Conservation (phyloP, 2,888 invertebrate genomes). For the Mythimna albipuncta region DNA sequence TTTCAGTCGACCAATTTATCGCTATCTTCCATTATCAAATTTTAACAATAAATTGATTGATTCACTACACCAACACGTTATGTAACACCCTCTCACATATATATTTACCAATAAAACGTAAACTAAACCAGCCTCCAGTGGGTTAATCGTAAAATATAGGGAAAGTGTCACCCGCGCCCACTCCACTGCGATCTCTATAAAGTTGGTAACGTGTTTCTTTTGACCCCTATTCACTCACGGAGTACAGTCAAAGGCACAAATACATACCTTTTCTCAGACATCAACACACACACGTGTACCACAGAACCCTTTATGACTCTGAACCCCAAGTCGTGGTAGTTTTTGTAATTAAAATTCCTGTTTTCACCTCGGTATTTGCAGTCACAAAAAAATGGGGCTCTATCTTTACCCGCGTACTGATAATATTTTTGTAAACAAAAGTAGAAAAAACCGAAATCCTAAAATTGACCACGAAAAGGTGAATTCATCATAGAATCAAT, state of each 20-base stretch:
- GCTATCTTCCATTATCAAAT: background rate
- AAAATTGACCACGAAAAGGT: too few species aligned
- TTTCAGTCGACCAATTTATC: background rate
- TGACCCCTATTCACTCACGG: conserved; percentile 43
- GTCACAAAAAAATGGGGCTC: too few species aligned
- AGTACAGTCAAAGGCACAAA: conserved; percentile 1
- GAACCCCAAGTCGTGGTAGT: too few species aligned
- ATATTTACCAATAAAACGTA: conserved; percentile 48
- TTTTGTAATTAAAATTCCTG: too few species aligned
- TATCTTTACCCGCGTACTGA: too few species aligned
- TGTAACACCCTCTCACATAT: conserved; percentile 12
- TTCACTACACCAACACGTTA: conserved; percentile 1
- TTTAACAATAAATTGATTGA: conserved; percentile 16
- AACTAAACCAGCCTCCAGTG: conserved; percentile 38
- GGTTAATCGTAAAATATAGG: conserved; percentile 54
- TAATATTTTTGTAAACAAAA: too few species aligned
- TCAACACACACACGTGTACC: too few species aligned
- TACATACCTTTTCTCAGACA: too few species aligned
- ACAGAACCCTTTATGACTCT: too few species aligned
- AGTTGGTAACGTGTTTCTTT: conserved; percentile 44
- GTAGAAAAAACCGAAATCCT: too few species aligned
- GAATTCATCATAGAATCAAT: too few species aligned
- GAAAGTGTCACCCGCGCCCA: conserved; percentile 45
- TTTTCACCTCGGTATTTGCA: too few species aligned
- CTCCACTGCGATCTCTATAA: conserved; percentile 40